Evolutionary conservation across 2,888 invertebrate species (phyloP).

Genomic region (Dione juno): DNA sequence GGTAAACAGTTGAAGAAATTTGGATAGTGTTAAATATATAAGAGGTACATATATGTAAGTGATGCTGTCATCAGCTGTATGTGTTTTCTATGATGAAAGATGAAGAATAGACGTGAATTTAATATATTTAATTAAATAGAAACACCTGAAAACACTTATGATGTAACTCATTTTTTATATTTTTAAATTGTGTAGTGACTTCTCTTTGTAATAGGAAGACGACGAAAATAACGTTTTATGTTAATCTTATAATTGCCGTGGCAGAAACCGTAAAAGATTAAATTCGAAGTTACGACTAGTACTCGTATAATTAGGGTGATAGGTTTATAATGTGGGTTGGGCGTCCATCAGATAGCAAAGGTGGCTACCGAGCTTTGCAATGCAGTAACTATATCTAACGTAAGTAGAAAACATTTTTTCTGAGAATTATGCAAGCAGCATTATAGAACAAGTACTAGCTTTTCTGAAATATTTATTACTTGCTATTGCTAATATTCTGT

Average conservation of each 20-base stretch:
- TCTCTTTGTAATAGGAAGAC: no score
- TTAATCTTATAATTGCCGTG: not conserved
- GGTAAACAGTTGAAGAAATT: not conserved
- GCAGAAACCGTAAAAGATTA: not conserved
- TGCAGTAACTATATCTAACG: constrained; percentile 12
- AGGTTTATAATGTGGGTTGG: constrained; percentile 36
- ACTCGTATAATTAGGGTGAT: constrained; percentile 29
- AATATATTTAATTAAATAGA: no score
- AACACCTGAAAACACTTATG: no score
- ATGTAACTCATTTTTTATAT: no score
- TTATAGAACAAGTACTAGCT: not conserved
- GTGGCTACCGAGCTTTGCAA: constrained; percentile 21
- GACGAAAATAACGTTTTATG: not conserved
- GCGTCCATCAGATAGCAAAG: constrained; percentile 27
- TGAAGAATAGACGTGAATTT: no score
- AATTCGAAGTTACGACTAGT: constrained; percentile 5
- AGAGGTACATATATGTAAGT: not conserved
- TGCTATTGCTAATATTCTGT: not conserved
- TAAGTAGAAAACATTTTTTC: constrained; percentile 14
- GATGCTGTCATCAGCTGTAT: no score
- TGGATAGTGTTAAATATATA: not conserved
- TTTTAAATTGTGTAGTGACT: no score
- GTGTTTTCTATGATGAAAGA: no score
- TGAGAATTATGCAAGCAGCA: not conserved
- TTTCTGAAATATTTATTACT: not conserved